Percentiles rank a stretch among this genome's conserved stretches.
These are phyloP conservation scores for Pollachius pollachius DNA, from an alignment of 2,113 vertebrate genomes.

Conservation along the genomic window DNA sequence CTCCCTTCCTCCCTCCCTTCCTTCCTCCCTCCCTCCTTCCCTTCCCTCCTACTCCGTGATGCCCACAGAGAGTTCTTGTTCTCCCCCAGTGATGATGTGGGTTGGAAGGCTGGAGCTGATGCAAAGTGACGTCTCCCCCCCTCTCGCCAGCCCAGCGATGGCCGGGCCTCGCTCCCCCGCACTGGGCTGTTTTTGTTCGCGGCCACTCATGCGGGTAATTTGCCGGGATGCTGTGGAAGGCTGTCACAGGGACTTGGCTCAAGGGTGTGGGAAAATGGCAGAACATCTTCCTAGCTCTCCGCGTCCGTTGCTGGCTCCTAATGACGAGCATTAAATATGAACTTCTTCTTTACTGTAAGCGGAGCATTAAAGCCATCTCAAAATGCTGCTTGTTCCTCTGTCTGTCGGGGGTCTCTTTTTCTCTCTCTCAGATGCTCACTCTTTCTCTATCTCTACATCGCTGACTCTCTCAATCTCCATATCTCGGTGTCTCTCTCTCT, in stretches of 20 bases:
- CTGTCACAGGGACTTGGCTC: slow-evolving; percentile 80
- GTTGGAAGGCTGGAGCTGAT: slow-evolving; percentile 69
- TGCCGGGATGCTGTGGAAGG: slow-evolving; percentile 76
- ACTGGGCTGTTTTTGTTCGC: slow-evolving; percentile 78
- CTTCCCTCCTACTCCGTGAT: slow-evolving; percentile 36
- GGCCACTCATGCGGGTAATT: slow-evolving; percentile 77
- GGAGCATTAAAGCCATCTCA: slow-evolving; percentile 56
- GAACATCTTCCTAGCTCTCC: slow-evolving; percentile 70
- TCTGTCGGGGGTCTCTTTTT: slow-evolving; percentile 10
- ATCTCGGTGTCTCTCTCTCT: slow-evolving; percentile 45
- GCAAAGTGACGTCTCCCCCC: slow-evolving; percentile 71
- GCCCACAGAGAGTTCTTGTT: slow-evolving; percentile 54
- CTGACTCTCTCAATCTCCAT: slow-evolving; percentile 16
- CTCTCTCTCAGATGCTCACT: slow-evolving; percentile 28
- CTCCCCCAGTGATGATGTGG: slow-evolving; percentile 67
- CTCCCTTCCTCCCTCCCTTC: slow-evolving; percentile 26
- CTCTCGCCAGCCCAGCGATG: slow-evolving; percentile 62
- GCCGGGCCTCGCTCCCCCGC: slow-evolving; percentile 69
- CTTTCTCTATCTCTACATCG: slow-evolving; percentile 25
- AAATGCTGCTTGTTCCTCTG: slow-evolving; percentile 34
- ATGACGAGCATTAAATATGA: slow-evolving; percentile 78
- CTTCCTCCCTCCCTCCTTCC: slow-evolving; percentile 37
- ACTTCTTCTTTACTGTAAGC: slow-evolving; percentile 69
- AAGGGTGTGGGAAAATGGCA: slow-evolving; percentile 79
- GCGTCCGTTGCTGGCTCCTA: slow-evolving; percentile 45